phyloP scores from a whole-genome alignment of 2,888 invertebrate genomes.

The Lycia hirtaria region DNA sequence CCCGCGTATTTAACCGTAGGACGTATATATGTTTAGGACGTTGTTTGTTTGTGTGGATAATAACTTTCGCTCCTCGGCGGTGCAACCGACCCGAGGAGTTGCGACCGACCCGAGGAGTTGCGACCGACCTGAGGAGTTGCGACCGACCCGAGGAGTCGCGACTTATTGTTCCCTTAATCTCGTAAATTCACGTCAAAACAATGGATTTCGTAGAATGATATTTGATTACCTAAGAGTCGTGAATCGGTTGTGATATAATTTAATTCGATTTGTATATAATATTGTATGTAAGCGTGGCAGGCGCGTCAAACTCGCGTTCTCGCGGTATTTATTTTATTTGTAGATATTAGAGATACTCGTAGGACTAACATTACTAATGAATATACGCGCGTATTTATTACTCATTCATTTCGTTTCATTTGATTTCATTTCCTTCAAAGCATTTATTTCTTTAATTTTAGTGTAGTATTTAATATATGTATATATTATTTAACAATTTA shows the following conservation, averaged over 20 bases:
- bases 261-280: slow-evolving; percentile 28
- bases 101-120: slow-evolving; percentile 64
- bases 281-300: slow-evolving; percentile 28
- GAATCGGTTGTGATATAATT: slow-evolving; percentile 56
- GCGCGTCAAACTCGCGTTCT: slow-evolving; percentile 29
- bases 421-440: slow-evolving; percentile 37
- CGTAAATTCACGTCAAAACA: background rate
- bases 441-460: slow-evolving; percentile 10
- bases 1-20: slow-evolving; percentile 55
- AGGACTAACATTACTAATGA: slow-evolving; percentile 48
- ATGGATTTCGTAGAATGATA: slow-evolving; percentile 7
- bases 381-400: slow-evolving; percentile 73
- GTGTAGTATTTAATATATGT: background rate
- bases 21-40: slow-evolving; percentile 34
- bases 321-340: slow-evolving; percentile 55
- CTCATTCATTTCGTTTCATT: slow-evolving; percentile 53
- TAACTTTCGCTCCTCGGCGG: slow-evolving; percentile 74
- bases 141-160: slow-evolving; percentile 65
- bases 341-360: slow-evolving; percentile 57
- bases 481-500: too few species aligned
- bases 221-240: slow-evolving; percentile 7
- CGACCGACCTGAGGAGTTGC: slow-evolving; percentile 63
- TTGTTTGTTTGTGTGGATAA: slow-evolving; percentile 58
- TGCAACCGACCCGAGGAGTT: slow-evolving; percentile 58
- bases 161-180: slow-evolving; percentile 73